These are phyloP conservation scores for Ctenoplectra terminalis DNA, from an alignment of 1,140 invertebrate species.

Conservation along the genomic window DNA sequence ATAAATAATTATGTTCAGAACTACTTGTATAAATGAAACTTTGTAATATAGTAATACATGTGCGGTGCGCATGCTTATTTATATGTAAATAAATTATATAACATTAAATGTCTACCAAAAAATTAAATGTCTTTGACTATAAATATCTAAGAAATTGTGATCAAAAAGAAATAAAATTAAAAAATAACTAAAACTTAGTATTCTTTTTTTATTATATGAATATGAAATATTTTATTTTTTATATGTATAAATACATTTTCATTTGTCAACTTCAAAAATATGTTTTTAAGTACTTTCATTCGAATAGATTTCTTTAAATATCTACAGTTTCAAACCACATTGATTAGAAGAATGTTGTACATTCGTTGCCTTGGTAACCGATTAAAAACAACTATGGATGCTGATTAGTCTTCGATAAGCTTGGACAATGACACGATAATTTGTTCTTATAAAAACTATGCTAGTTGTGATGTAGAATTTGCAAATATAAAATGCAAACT, in stretches of 20 bases:
- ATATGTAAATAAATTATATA: slow-evolving; percentile 31
- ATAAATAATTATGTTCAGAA: slow-evolving; percentile 1
- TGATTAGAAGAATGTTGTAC: slow-evolving; percentile 56
- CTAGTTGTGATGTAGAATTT: slow-evolving; percentile 49
- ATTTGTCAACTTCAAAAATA: not conserved
- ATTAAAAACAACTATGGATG: slow-evolving; percentile 72
- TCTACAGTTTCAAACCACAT: slow-evolving; percentile 25
- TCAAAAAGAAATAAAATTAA: slow-evolving; percentile 21
- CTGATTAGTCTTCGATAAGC: slow-evolving; percentile 50
- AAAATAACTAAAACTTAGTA: slow-evolving; percentile 19
- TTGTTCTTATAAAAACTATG: slow-evolving; percentile 45
- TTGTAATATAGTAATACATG: slow-evolving; percentile 23
- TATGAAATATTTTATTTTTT: not conserved
- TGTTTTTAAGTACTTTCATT: not conserved
- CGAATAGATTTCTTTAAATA: not conserved
- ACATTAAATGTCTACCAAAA: not conserved
- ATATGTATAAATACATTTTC: not conserved
- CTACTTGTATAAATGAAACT: not conserved
- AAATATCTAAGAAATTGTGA: not conserved
- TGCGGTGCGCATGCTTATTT: slow-evolving; percentile 27
- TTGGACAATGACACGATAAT: slow-evolving; percentile 41
- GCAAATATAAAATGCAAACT: slow-evolving; percentile 79
- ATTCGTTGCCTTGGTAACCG: slow-evolving; percentile 63
- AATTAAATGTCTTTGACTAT: not conserved
- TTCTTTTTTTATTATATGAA: slow-evolving; percentile 18